Evolutionary conservation across 2,888 invertebrate species (phyloP).

Genomic region (Drosophila niveifrons): DNA sequence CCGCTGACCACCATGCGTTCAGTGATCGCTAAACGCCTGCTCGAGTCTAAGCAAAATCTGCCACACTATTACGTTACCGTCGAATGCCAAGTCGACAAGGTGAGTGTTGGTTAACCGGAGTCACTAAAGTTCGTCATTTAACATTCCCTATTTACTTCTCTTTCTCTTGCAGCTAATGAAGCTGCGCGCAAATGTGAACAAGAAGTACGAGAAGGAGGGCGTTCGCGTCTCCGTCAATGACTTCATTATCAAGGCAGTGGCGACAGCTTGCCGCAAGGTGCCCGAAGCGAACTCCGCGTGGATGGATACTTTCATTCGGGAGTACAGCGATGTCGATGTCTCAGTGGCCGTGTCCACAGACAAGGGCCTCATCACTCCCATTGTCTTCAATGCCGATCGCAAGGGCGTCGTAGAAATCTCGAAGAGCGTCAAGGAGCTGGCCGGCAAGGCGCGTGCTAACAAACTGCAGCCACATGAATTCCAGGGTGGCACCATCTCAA

Average conservation of each 20-base stretch:
- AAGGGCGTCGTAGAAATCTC: slow-evolving; percentile 95
- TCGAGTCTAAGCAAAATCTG: slow-evolving; percentile 95
- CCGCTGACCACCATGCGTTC: slow-evolving; percentile 93
- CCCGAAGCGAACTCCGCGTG: slow-evolving; percentile 98
- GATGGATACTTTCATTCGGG: slow-evolving; percentile 96
- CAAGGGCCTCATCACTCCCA: slow-evolving; percentile 97
- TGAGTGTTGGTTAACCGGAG: slow-evolving; percentile 81
- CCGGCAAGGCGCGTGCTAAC: slow-evolving; percentile 94
- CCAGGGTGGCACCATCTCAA: slow-evolving; percentile 97
- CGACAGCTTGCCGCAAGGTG: slow-evolving; percentile 94
- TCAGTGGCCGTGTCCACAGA: slow-evolving; percentile 99
- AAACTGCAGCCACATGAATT: slow-evolving; percentile 97
- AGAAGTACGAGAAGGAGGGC: slow-evolving; percentile 91
- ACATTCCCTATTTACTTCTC: not conserved
- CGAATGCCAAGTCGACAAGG: slow-evolving; percentile 94
- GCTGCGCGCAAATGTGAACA: slow-evolving; percentile 92
- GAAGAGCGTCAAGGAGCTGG: slow-evolving; percentile 91
- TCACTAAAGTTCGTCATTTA: not conserved
- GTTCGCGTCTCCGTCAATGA: slow-evolving; percentile 97
- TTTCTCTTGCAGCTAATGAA: slow-evolving; percentile 85
- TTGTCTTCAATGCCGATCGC: slow-evolving; percentile 95
- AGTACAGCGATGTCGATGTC: slow-evolving; percentile 97
- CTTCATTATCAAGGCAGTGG: slow-evolving; percentile 97
- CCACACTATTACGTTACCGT: slow-evolving; percentile 98
- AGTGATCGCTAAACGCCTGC: slow-evolving; percentile 95